Conservation (phyloP, 2,113 vertebrate genomes). For the Elephantulus edwardii region DNA sequence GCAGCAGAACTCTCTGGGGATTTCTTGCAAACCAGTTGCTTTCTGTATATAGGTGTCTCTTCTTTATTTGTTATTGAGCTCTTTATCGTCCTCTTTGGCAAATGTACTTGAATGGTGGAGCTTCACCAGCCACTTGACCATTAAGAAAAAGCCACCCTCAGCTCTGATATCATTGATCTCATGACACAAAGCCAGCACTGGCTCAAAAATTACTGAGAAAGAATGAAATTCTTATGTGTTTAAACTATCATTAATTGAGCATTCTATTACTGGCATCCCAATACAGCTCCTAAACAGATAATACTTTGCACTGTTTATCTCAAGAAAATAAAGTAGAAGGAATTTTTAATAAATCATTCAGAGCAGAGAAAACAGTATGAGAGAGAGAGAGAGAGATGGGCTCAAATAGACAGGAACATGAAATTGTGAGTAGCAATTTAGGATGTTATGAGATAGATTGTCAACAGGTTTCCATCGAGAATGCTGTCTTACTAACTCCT, state of each 20-base stretch:
- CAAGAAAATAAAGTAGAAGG: background rate
- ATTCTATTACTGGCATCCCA: background rate
- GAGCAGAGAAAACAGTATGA: background rate
- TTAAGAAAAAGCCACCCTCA: background rate
- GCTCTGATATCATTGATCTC: background rate
- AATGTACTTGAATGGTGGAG: background rate
- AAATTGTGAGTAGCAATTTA: background rate
- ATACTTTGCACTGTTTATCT: background rate
- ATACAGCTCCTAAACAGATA: background rate
- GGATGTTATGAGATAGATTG: background rate
- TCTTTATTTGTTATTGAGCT: background rate
- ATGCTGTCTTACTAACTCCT: background rate
- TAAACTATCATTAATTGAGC: background rate
- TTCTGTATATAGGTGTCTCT: background rate
- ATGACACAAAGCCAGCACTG: background rate
- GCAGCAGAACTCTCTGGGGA: background rate
- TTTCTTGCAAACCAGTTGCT: background rate
- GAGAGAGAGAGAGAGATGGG: background rate
- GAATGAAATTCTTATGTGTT: background rate
- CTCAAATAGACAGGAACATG: background rate
- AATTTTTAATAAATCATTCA: background rate
- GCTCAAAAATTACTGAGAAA: background rate
- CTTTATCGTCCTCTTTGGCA: background rate
- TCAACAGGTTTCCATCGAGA: background rate
- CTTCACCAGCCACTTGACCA: background rate